Evolutionary conservation across 2,888 invertebrate genomes (phyloP).

Genomic region (Macropis europaea): DNA sequence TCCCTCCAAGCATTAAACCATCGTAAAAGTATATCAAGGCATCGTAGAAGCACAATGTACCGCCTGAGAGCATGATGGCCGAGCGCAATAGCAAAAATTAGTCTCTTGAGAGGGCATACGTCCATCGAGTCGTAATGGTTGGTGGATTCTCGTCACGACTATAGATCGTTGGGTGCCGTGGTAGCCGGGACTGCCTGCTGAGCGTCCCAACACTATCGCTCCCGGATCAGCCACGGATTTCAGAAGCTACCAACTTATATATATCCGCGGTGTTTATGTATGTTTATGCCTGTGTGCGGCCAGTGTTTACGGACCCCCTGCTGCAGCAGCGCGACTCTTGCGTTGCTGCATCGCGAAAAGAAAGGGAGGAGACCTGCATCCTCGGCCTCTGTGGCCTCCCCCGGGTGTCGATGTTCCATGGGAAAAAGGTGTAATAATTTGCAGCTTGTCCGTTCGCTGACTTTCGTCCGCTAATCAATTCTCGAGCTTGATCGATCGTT

Average conservation of each 20-base stretch:
- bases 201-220: conserved; percentile 76
- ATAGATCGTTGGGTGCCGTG: conserved; percentile 69
- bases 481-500: conserved; percentile 5
- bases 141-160: conserved; percentile 72
- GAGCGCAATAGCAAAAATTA: conserved; percentile 45
- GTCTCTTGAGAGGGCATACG: conserved; percentile 27
- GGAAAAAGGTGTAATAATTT: conserved; percentile 44
- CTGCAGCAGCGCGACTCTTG: conserved; percentile 60
- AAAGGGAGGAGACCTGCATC: conserved; percentile 5
- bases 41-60: background rate
- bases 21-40: no score
- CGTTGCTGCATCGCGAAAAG: conserved; percentile 48
- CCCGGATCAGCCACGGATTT: conserved; percentile 76
- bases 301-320: conserved; percentile 76
- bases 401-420: conserved; percentile 39
- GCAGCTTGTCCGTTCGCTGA: conserved; percentile 16
- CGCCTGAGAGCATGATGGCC: background rate
- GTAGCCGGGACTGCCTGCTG: conserved; percentile 74
- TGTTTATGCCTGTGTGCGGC: conserved; percentile 72
- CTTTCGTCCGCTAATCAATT: conserved; percentile 29
- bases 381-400: background rate
- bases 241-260: conserved; percentile 77
- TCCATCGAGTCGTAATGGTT: conserved; percentile 61
- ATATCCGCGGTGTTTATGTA: conserved; percentile 69
- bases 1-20: no score